Percentiles rank a stretch among this genome's conserved stretches.
Conservation (phyloP, 2,888 invertebrate species). For the Lasioglossum marginatum region DNA sequence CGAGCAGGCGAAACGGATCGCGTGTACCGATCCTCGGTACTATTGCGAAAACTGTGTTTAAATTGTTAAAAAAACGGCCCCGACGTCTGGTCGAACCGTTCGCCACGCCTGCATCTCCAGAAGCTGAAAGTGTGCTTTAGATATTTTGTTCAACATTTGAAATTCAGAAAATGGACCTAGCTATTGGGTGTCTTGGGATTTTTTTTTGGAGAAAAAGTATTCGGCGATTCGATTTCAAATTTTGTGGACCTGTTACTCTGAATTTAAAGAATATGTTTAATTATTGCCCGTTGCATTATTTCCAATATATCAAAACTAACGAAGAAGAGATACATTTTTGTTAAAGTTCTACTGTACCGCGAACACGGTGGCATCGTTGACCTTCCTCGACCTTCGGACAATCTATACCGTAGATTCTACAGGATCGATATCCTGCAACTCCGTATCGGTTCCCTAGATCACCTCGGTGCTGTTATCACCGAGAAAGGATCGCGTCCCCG, state of each 20-base stretch:
- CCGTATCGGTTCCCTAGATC: background rate
- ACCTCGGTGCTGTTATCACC: background rate
- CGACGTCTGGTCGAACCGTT: background rate
- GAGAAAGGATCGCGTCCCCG: background rate
- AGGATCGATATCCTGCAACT: background rate
- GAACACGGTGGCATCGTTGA: background rate
- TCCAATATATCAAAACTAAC: too few species aligned
- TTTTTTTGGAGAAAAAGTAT: background rate
- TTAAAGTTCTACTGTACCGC: background rate
- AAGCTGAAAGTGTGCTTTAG: background rate
- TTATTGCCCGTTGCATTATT: too few species aligned
- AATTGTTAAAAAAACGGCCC: background rate
- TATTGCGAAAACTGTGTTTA: background rate
- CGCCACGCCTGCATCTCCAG: background rate
- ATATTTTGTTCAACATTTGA: background rate
- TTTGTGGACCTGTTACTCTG: background rate
- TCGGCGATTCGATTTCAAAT: background rate
- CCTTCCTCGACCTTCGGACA: background rate
- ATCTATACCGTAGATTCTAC: background rate
- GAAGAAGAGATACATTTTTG: too few species aligned
- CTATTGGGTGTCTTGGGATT: background rate
- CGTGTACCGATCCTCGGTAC: background rate
- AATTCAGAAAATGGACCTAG: background rate
- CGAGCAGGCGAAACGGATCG: conserved; percentile 29
- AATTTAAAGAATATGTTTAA: too few species aligned